Percentiles rank a stretch among this genome's conserved stretches.
Evolutionary conservation across 23 tunicate species (phyloP).

Genomic region (Halocynthia aurantium): DNA sequence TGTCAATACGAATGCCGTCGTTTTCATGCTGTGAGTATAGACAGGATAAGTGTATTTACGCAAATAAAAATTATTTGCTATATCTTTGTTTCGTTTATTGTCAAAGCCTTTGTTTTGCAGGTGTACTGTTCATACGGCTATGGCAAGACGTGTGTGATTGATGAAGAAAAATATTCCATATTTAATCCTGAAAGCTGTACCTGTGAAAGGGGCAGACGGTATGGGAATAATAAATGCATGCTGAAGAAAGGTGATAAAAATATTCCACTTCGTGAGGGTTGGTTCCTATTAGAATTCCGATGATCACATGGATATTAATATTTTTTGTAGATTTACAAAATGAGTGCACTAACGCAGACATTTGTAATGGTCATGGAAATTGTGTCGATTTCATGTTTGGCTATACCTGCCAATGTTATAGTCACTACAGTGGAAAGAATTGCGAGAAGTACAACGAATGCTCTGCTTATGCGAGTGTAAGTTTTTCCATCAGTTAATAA

Average conservation of each 20-base stretch:
- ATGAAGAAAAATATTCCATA: not conserved
- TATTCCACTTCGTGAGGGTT: too few relatives aligned
- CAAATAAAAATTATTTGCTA: too few relatives aligned
- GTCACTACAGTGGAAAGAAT: not conserved
- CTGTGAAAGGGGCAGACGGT: too few relatives aligned
- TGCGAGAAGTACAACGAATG: constrained; percentile 1
- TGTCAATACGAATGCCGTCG: too few relatives aligned
- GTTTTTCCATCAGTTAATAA: too few relatives aligned
- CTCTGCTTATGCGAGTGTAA: not conserved
- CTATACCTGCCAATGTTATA: not conserved
- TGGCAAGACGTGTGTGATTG: not conserved
- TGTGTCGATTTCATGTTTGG: not conserved
- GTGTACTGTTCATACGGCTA: too few relatives aligned
- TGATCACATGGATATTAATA: not conserved
- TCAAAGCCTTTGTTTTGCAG: too few relatives aligned
- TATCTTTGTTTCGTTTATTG: too few relatives aligned
- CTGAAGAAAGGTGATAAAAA: too few relatives aligned
- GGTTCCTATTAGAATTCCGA: not conserved
- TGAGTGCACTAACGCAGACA: not conserved
- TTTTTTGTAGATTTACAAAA: not conserved
- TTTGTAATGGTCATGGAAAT: not conserved
- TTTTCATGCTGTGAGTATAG: too few relatives aligned
- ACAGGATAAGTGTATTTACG: too few relatives aligned
- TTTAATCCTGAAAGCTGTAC: not conserved
- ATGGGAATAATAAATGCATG: too few relatives aligned